Base-by-base conservation (phyloP, 1,140 invertebrate genomes). In the Ganaspis sp. region DNA sequence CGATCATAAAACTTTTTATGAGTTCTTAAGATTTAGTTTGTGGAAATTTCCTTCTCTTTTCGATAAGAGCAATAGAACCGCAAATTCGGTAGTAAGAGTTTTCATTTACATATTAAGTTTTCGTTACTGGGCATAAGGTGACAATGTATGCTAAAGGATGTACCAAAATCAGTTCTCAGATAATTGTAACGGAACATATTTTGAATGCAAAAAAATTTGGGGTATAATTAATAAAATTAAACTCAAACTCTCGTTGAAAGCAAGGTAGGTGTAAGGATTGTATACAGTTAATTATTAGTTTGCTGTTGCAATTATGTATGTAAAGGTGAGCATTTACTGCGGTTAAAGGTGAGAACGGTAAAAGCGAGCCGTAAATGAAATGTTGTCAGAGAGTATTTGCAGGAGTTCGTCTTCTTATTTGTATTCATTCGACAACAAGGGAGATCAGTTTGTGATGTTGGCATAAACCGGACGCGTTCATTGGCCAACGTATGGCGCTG, bases 401-500 rank as follows among this genome's bases (percentile, higher is more conserved):
- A 40, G 23, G 15, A 76, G 75, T 72, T 49, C 9, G 53, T 73
- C 34, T 78, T 76, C 23, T 17, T 34, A 79, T 72, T 71, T 45
- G 76, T 38, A 72, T 74, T 76, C 54, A 74, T 70, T 74, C 58
- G 70, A 37, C 69, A 23, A 26, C 45, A 70, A 72, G 78, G 81
- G 79, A 64, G 75, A 69, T 64, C 38, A 26, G 38, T 64, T 71
- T 4, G 21, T 58, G 74, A 70, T 42, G 40, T 29, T 40, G 23
- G 72, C 72, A 75, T 74, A 77, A 86, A 86, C 83, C 85, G 84
- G 78, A 87, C 83, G 82, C 85, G 83, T 84, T 85, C 83, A 84
- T 87, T 82, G 84, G 83, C 77, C 79, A 79, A 75, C 58, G 58
- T 64, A 64, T 34, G 58, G 58, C 72, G 77, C 74, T 72, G 69